phyloP scores from a whole-genome alignment of 2,797 vertebrate genomes.

The Parotocinclus haroldoi region DNA sequence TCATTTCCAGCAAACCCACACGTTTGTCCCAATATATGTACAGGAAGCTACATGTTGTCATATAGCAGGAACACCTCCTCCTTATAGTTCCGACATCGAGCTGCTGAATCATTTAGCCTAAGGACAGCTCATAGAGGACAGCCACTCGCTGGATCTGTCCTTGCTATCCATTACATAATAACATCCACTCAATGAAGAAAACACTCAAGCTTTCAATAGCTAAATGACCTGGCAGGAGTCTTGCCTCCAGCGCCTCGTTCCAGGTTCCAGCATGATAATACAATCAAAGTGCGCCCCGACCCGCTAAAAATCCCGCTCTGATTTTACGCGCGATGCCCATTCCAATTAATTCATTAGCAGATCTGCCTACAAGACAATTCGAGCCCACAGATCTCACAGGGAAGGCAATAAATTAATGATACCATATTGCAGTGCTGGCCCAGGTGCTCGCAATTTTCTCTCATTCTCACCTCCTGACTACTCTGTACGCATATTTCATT shows the following conservation, averaged over 20 bases:
- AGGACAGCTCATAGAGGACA: constrained; percentile 29
- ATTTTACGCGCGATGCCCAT: constrained; percentile 5
- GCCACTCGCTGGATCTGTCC: constrained; percentile 12
- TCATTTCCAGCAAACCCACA: background rate
- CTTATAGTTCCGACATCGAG: constrained; percentile 12
- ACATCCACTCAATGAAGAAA: constrained; percentile 6
- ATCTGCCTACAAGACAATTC: constrained; percentile 10
- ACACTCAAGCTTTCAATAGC: background rate
- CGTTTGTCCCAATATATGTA: background rate
- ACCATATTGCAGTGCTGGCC: background rate
- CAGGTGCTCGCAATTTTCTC: constrained; percentile 11
- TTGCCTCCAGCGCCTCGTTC: background rate
- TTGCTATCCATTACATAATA: constrained; percentile 25
- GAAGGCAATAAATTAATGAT: constrained; percentile 20
- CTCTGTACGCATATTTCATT: background rate
- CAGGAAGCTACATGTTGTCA: background rate
- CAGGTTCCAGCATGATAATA: constrained; percentile 5
- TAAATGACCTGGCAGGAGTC: constrained; percentile 8
- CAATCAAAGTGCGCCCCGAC: constrained; percentile 1
- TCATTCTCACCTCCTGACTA: background rate
- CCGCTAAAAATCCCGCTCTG: background rate
- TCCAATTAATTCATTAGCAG: constrained; percentile 18
- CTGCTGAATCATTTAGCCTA: constrained; percentile 40
- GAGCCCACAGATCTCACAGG: background rate
- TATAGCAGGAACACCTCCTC: constrained; percentile 15